Base-by-base conservation (phyloP, 2,113 vertebrate species). In the Sinosuthora webbiana region DNA sequence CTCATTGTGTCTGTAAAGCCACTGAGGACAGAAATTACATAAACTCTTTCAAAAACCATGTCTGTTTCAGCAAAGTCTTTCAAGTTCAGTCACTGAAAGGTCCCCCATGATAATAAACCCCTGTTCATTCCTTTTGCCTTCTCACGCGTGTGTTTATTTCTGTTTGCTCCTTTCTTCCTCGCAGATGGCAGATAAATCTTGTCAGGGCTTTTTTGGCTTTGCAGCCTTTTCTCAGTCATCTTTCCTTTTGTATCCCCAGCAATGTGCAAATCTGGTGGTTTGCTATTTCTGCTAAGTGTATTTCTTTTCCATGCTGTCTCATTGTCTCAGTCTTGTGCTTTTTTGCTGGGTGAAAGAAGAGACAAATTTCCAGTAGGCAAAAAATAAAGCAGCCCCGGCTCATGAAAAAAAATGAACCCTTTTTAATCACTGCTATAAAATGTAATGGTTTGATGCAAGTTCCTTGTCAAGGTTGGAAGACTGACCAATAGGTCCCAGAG, bases 161-260 rank as follows among this genome's bases (percentile, higher is more conserved):
- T 92, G 69, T 95, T 96, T 95, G 69, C 65, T 89, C 69, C 85
- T 94, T 95, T 95, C 86, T 94, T 83, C 88, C 59, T 83, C 19
- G 18, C 92, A 96, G 93, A 92, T 94, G 90, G 90, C 80, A 92
- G 88, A 95, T 90, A 94, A 95, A 93, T 93, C 88, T 95, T 95
- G 92, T 94, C 93, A 95, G 82, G 77, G 67, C 55, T 93, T 94
- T 96, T 92, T 93, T 92, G 93, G 93, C 76, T 93, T 96, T 90
- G 69, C 64, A 93, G 88, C 52, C 71, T 93, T 94, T 90, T 81
- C 76, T 95, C 93, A 95, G 90, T 93, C 91, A 90, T 94, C 83
- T 89, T 93, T 91, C n/a, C 87, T 87, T 95, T 95, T 94, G 90
- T 88, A 80, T 96, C 79, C 90, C 47, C 79, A 78, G 85, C 83